Base-by-base conservation (phyloP, 2,888 invertebrate genomes). In the Hecatera dysodea region DNA sequence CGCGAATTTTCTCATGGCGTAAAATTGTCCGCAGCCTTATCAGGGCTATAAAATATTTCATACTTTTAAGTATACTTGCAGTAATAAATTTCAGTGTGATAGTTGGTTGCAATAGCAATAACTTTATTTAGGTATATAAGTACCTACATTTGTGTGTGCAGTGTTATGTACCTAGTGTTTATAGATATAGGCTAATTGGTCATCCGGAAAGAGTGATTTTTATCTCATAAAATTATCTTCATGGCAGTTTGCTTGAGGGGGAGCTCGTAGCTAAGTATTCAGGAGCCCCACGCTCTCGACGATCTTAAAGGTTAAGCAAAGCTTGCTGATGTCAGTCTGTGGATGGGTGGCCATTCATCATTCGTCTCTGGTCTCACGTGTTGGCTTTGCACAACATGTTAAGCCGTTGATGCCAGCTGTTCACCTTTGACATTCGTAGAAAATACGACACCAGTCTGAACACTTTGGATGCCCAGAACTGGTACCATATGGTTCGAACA, bases 21-120 rank as follows among this genome's bases (percentile, higher is more conserved):
- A 92, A 95, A 95, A 95, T 95, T 95, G 90, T 93, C 87, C 88
- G 78, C 68, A 44, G 69, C 72, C 91, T 95, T 95, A 95, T 95
- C 95, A 85, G 50, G 59, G 82, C 87, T 81, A 91, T 93, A 92
- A 93, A 93, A 90, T 86, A 87, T 88, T 87, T 87, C 87, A 87
- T 86, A 87, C 87, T 78, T 71, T 72, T 67, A 65, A 75, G 81
- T 80, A 86, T 84, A 83, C 84, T 85, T 80, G 78, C 67, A 76
- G 87, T 83, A 87, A 90, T 91, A 92, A 90, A 90, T 82, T 80
- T 77, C 73, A 71, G 73, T 76, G 65, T 79, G 77, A 81, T 81
- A 80, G 70, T 78, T 82, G 73, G 70, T 56, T 36, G 56, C 33
- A 50, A 62, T 33, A 67, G 61, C 69, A 67, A 77, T 70, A 74